phyloP scores from a whole-genome alignment of 2,888 invertebrate genomes.

The Prosopocoilus inquinatus region DNA sequence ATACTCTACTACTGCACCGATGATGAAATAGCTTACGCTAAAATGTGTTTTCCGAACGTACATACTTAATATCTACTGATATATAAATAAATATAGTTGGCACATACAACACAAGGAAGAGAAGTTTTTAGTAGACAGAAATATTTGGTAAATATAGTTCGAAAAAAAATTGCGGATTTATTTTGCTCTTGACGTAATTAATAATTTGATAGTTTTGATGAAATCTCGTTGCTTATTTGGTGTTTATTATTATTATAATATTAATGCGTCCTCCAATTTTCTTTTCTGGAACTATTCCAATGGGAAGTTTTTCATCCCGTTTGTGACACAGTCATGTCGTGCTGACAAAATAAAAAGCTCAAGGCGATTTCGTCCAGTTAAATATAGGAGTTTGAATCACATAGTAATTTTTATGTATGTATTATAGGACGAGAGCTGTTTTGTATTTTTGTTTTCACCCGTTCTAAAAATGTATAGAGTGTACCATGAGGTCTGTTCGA shows the following conservation, averaged over 20 bases:
- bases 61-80: no score
- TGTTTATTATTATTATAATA: no score
- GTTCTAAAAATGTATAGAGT: conserved; percentile 44
- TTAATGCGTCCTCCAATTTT: conserved; percentile 20
- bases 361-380: conserved; percentile 45
- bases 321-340: conserved; percentile 41
- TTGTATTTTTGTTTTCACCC: conserved; percentile 23
- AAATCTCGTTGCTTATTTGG: not conserved
- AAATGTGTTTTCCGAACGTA: no score
- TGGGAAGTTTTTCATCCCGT: conserved; percentile 39
- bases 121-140: no score
- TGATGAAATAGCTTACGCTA: no score
- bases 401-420: conserved; percentile 37
- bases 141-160: not conserved
- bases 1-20: no score
- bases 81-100: not conserved
- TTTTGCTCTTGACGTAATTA: conserved; percentile 6
- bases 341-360: conserved; percentile 45
- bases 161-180: conserved; percentile 2
- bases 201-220: no score
- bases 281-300: conserved; percentile 29
- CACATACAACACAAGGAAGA: not conserved
- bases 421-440: conserved; percentile 31
- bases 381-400: conserved; percentile 47
- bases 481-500: conserved; percentile 42